Base-by-base conservation (phyloP, 2,797 vertebrate species). In the Echeneis naucrates region DNA sequence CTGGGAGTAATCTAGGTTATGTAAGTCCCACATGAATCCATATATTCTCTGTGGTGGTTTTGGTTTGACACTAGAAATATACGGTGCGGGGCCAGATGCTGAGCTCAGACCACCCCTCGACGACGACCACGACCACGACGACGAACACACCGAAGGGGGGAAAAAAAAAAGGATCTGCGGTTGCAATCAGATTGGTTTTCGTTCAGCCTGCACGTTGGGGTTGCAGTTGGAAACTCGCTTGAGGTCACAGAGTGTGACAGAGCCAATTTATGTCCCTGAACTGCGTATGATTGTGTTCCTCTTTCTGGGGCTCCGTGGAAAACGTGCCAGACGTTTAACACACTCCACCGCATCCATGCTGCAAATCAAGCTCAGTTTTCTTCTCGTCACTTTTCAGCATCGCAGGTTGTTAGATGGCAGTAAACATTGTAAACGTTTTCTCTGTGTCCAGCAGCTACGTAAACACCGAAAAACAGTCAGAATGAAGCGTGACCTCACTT, bases 231-330 rank as follows among this genome's bases (percentile, higher is more conserved):
- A 71, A 70, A 16, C 12, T n/a, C 13, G 37, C 27, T 54, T 47
- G 47, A 78, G 70, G 75, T 79, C 70, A 66, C 9, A 1, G 0
- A 67, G 13, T 17, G 47, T 11, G 7, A 17, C 19, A 1, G 47
- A 61, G 68, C 61, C 74, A 75, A 38, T 42, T 68, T 40, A 32
- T 23, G n/a, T 75, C 75, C 65, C 69, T 0, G 8, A 44, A 40
- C 69, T 52, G 53, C 37, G 58, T 67, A 38, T 63, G 75, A 72
- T 58, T 54, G 61, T 1, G 4, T n/a, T 26, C 48, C 57, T 59
- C 24, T 61, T 57, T 65, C 16, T 44, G 23, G 26, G 19, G 50
- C 52, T 19, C 45, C 11, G 13, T 8, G 52, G 30, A 52, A 24
- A 53, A 32, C 37, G 45, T 11, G 47, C 32, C 54, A 67, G 40